Evolutionary conservation across 2,113 vertebrate species (phyloP).

Genomic region (Montifringilla adamsi): DNA sequence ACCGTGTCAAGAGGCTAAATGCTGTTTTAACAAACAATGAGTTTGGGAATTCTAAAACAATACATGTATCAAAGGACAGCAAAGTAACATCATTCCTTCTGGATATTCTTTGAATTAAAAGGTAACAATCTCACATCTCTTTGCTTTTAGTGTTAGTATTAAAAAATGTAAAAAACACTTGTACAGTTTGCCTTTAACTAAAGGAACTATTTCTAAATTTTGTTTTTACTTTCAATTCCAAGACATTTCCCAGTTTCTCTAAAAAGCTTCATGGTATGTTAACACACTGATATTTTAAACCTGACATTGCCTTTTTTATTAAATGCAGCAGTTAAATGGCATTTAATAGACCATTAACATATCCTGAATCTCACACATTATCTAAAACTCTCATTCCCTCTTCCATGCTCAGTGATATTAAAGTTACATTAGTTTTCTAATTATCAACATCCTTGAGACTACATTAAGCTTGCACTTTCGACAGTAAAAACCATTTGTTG

Average conservation of each 20-base stretch:
- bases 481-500: neutral
- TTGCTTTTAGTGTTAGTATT: neutral
- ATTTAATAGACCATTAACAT: neutral
- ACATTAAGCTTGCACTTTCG: neutral
- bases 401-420: neutral
- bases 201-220: neutral
- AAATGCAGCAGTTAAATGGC: neutral
- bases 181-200: neutral
- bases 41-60: neutral
- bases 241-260: neutral
- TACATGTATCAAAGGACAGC: neutral
- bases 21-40: neutral
- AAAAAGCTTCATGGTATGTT: neutral
- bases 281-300: neutral
- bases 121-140: neutral
- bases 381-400: neutral
- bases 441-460: neutral
- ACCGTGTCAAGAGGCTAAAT: neutral
- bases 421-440: neutral
- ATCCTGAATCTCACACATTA: neutral
- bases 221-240: neutral
- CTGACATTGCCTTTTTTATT: neutral
- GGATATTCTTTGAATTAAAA: neutral
- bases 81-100: neutral
- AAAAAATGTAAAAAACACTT: neutral